Percentiles rank a stretch among this genome's conserved stretches.
phyloP scores from a whole-genome alignment of 2,888 invertebrate species.

The Lingula anatina region DNA sequence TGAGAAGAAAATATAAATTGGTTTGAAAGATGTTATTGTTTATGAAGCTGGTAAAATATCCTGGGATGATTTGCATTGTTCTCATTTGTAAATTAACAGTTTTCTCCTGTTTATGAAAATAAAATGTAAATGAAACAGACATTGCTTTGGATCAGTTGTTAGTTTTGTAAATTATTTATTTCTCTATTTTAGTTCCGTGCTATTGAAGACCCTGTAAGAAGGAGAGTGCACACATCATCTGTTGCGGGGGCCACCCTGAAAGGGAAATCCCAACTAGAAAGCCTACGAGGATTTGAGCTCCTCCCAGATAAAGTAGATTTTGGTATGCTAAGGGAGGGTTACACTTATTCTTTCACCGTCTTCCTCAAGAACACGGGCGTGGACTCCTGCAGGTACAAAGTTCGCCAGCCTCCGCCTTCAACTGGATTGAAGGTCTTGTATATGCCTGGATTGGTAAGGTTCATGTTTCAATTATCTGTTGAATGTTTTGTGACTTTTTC shows the following conservation, averaged over 20 bases:
- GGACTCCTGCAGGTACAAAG: constrained; percentile 48
- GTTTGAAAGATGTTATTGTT: too few species aligned
- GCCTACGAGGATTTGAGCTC: constrained; percentile 43
- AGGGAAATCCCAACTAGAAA: constrained; percentile 27
- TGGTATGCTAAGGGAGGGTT: constrained; percentile 48
- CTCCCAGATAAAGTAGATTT: constrained; percentile 47
- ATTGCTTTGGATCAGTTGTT: too few species aligned
- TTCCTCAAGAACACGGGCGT: constrained; percentile 48
- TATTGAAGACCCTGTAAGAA: constrained; percentile 45
- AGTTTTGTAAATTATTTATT: too few species aligned
- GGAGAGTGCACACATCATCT: constrained; percentile 37
- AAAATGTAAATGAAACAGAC: too few species aligned
- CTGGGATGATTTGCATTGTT: too few species aligned
- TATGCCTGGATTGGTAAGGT: constrained; percentile 48
- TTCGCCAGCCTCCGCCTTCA: constrained; percentile 49
- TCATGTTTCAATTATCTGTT: neutral
- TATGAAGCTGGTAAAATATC: too few species aligned
- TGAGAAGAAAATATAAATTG: too few species aligned
- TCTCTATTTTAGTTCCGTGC: constrained; percentile 25
- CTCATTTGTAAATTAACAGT: too few species aligned
- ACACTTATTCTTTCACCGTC: constrained; percentile 41
- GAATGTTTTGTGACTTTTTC: neutral
- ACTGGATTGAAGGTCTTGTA: constrained; percentile 47
- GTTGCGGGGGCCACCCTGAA: constrained; percentile 37
- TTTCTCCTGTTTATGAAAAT: too few species aligned